Percentiles rank a stretch among this genome's conserved stretches.
Evolutionary conservation across 2,888 invertebrate species (phyloP).

Genomic region (Lepidochrysops patricia): DNA sequence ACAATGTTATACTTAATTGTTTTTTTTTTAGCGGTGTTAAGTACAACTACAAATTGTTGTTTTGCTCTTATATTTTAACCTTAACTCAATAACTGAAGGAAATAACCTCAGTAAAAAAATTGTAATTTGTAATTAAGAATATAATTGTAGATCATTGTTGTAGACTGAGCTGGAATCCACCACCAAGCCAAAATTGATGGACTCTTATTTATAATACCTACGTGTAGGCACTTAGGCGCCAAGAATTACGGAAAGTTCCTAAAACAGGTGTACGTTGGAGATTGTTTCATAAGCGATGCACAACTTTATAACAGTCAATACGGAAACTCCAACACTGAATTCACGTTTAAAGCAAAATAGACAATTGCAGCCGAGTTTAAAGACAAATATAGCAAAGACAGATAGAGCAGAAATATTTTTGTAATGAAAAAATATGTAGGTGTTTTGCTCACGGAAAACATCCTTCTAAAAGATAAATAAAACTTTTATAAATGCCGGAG

Average conservation of each 20-base stretch:
- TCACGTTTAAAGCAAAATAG: not conserved
- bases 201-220: not conserved
- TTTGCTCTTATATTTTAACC: not conserved
- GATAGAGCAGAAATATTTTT: not conserved
- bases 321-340: not conserved
- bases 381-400: not conserved
- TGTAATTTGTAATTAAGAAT: not conserved
- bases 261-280: not conserved
- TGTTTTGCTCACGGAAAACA: not conserved
- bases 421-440: not conserved
- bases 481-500: not conserved
- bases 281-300: constrained; percentile 10
- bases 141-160: not conserved
- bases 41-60: not conserved
- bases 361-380: not conserved
- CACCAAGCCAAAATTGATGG: not conserved
- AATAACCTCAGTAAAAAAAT: too few relatives aligned
- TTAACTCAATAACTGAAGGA: too few relatives aligned
- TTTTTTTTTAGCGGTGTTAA: not conserved
- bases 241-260: not conserved
- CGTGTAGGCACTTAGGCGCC: not conserved
- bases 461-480: not conserved
- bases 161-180: not conserved
- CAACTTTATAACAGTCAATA: not conserved
- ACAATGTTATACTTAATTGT: not conserved